Evolutionary conservation across 1,140 invertebrate species (phyloP).

Genomic region (honey bee (Apis mellifera)): Amel_HAv3.1 CM009946.2:3761001-3761500

Average conservation of each 20-base stretch:
- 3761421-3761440: conserved; percentile 13
- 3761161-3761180: conserved; percentile 34
- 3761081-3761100: not conserved
- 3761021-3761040: conserved; percentile 53
- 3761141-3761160: conserved; percentile 52
- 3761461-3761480: conserved; percentile 73
- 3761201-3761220: conserved; percentile 26
- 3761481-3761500: conserved; percentile 78
- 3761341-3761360: conserved; percentile 64
- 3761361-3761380: conserved; percentile 69
- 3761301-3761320: conserved; percentile 68
- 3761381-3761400: conserved; percentile 62
- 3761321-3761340: conserved; percentile 55
- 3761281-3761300: conserved; percentile 55
- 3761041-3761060: conserved; percentile 49
- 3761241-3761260: conserved; percentile 45
- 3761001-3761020: conserved; percentile 62
- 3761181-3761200: conserved; percentile 34
- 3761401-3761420: conserved; percentile 64
- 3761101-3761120: not conserved
- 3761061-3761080: not conserved
- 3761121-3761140: conserved; percentile 40
- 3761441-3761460: conserved; percentile 74
- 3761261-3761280: conserved; percentile 44
- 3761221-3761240: conserved; percentile 51